Evolutionary conservation across 2,888 invertebrate species (phyloP), one percentile per base, ranked within the genome.

Genomic region (Eumerus sabulonum): DNA sequence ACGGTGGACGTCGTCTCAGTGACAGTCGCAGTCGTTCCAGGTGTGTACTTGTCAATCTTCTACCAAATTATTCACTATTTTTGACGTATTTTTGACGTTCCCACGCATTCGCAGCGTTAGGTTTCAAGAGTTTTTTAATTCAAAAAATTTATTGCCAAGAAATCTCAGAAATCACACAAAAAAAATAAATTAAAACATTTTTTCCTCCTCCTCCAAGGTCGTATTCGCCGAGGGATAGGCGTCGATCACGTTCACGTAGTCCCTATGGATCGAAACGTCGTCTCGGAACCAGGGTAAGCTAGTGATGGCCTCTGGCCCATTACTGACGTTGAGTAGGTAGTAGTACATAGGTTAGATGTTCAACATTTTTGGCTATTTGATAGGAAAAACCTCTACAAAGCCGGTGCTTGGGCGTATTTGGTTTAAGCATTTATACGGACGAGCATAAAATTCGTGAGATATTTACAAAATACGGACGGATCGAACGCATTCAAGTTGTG

Each of bases 381-480:
- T 18, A 87, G 87, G 87, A 88, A 64, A 85, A 85, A 86, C 98
- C 98, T 0, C 93, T 94, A 79, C 95, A 96, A 1, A 95, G 94
- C 51, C 92, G 96, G 62, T 98, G 98, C 87, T 91, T 99, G 54
- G 99, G 99, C 14, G 94, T 99, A 11, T 99, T 99, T 89, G 98
- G 98, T 2, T 90, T 99, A 67, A 98, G 96, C 86, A 92, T 97
- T 63, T 94, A 95, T 89, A 99, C 98, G 0, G 95, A 96, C 0
- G 98, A 98, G 87, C 93, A 95, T 84, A 96, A 98, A 88, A 92
- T 99, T 45, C 93, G 95, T 86, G 95, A 97, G 85, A 95, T 98
- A 82, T 98, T 99, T 90, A 93, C 93, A 50, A 96, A 97, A 87
- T 98, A 93, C 87, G 98, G 98, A 1, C 94, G 94, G 0, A 94